These are phyloP conservation scores for Orchestes rusci DNA, from an alignment of 2,888 invertebrate species.

Conservation along the genomic window DNA sequence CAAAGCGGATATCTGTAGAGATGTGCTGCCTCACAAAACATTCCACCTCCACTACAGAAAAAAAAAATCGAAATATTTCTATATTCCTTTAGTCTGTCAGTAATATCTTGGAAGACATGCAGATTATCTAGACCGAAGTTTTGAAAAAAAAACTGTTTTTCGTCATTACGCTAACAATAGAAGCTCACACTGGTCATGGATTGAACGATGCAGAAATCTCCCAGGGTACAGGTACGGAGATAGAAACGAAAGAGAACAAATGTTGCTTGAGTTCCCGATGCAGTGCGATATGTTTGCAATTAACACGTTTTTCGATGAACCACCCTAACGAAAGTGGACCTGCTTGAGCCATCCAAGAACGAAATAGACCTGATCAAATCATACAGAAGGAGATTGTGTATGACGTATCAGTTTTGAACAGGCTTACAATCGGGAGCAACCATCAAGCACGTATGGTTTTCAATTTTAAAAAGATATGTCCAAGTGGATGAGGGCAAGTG, in stretches of 20 bases:
- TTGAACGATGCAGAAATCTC: neutral
- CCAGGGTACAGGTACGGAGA: neutral
- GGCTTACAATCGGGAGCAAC: neutral
- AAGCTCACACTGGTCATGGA: too few species aligned
- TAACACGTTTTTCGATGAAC: conserved; percentile 1
- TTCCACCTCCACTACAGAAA: too few species aligned
- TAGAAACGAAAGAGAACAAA: neutral
- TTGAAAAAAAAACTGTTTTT: too few species aligned
- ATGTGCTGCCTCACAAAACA: too few species aligned
- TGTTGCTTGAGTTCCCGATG: neutral
- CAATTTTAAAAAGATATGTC: neutral
- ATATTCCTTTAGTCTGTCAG: too few species aligned
- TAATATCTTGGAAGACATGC: too few species aligned
- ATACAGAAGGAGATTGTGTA: neutral
- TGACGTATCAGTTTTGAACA: neutral
- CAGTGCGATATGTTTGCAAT: neutral
- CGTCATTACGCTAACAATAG: too few species aligned
- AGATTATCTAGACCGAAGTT: too few species aligned
- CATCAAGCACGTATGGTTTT: neutral
- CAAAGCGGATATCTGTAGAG: too few species aligned
- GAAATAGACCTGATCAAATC: neutral
- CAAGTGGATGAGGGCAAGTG: neutral
- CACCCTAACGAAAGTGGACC: too few species aligned
- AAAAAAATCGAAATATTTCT: too few species aligned
- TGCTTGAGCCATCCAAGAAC: neutral